Evolutionary conservation across 1,140 invertebrate genomes (phyloP).

Genomic region (Phymastichus coffea): DNA sequence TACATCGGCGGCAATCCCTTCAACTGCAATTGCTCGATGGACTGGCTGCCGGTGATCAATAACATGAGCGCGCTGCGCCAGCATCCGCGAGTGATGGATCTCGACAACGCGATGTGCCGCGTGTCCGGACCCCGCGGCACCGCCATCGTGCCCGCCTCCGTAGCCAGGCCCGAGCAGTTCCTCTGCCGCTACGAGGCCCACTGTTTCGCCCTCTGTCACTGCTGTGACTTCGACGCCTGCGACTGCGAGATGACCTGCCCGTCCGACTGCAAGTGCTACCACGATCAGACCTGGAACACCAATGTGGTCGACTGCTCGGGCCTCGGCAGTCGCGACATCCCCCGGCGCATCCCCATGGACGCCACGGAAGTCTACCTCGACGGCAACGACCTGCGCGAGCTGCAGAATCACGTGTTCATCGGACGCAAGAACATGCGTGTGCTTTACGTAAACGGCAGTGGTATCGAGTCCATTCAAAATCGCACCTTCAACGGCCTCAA

Average conservation of each 20-base stretch:
- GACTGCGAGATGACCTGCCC: slow-evolving; percentile 95
- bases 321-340: slow-evolving; percentile 73
- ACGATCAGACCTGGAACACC: slow-evolving; percentile 88
- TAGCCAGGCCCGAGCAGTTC: slow-evolving; percentile 75
- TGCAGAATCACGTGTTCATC: slow-evolving; percentile 88
- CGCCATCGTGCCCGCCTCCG: slow-evolving; percentile 67
- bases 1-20: slow-evolving; percentile 88
- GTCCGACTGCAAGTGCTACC: slow-evolving; percentile 86
- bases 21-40: slow-evolving; percentile 89
- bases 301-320: slow-evolving; percentile 90
- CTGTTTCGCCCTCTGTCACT: slow-evolving; percentile 90
- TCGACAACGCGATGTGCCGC: slow-evolving; percentile 81
- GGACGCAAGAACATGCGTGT: slow-evolving; percentile 86
- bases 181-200: slow-evolving; percentile 89
- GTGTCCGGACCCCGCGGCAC: slow-evolving; percentile 74
- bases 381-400: slow-evolving; percentile 80
- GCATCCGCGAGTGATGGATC: slow-evolving; percentile 82
- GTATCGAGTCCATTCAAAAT: slow-evolving; percentile 85
- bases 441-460: slow-evolving; percentile 82
- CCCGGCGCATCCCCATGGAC: slow-evolving; percentile 88
- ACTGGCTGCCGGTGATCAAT: slow-evolving; percentile 86
- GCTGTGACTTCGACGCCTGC: slow-evolving; percentile 92
- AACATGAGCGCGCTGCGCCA: slow-evolving; percentile 77
- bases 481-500: slow-evolving; percentile 88
- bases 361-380: slow-evolving; percentile 89